A percentile compares a stretch with the other conserved stretches of the same genome.
phyloP scores from a whole-genome alignment of 2,797 vertebrate species.

The Morus bassanus region DNA sequence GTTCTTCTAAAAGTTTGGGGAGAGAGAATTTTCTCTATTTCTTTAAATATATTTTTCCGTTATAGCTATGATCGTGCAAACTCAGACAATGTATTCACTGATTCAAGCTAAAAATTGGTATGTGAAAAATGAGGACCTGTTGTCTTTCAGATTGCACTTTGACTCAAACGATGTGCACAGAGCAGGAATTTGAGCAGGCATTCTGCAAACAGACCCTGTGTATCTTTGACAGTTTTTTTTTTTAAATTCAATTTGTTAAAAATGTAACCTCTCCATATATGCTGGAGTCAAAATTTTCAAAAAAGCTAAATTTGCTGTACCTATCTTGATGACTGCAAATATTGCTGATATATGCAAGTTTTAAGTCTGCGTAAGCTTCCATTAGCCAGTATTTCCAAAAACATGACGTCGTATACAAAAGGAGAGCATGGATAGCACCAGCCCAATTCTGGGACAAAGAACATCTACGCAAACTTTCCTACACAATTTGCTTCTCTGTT shows the following conservation, averaged over 20 bases:
- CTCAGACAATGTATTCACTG: background rate
- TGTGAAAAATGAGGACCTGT: background rate
- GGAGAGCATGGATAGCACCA: background rate
- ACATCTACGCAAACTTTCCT: background rate
- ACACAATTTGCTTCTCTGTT: background rate
- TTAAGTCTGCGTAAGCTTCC: background rate
- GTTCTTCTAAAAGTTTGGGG: background rate
- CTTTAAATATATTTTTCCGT: background rate
- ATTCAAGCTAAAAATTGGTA: background rate
- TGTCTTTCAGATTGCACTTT: background rate
- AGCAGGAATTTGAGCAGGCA: background rate
- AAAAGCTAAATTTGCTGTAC: background rate
- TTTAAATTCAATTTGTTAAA: background rate
- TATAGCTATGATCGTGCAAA: background rate
- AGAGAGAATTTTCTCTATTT: background rate
- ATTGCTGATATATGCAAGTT: background rate
- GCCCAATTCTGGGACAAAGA: background rate
- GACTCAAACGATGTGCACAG: background rate
- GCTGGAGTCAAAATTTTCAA: background rate
- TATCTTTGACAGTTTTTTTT: background rate
- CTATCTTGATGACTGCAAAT: background rate
- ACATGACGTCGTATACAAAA: background rate
- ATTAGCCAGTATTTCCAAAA: background rate
- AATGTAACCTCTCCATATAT: background rate
- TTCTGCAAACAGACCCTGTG: background rate